Conservation (phyloP, 2,888 invertebrate species). For the Petrolisthes manimaculis region DNA sequence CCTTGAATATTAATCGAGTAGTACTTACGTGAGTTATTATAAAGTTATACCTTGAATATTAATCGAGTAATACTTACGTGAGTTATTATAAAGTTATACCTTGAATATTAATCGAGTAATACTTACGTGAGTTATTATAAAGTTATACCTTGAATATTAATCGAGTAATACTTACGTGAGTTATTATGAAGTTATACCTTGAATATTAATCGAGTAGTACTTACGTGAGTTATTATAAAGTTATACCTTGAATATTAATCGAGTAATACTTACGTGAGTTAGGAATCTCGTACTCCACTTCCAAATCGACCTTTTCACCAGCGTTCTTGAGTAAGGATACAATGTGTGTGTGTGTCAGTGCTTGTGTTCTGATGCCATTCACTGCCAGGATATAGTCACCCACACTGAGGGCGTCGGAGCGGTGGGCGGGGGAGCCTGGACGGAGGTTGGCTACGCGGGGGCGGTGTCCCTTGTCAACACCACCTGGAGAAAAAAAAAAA, state of each 20-base stretch:
- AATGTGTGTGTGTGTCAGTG: conserved; percentile 83
- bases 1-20: no score
- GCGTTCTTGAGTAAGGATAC: conserved; percentile 81
- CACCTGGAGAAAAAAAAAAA: conserved; percentile 71
- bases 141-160: no score
- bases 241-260: not conserved
- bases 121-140: no score
- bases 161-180: no score
- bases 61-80: no score
- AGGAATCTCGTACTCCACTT: conserved; percentile 86
- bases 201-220: no score
- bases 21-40: no score
- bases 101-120: no score
- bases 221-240: no score
- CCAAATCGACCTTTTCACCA: conserved; percentile 81
- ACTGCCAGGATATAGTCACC: conserved; percentile 86
- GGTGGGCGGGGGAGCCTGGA: conserved; percentile 79
- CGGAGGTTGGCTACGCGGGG: conserved; percentile 79
- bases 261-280: conserved; percentile 78
- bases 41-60: no score
- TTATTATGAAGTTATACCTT: no score
- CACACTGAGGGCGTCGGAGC: conserved; percentile 82
- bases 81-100: no score
- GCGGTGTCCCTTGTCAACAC: conserved; percentile 78
- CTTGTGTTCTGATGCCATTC: conserved; percentile 83